Evolutionary conservation across 2,888 invertebrate genomes (phyloP).

Genomic region (Scaptomyza parva): DNA sequence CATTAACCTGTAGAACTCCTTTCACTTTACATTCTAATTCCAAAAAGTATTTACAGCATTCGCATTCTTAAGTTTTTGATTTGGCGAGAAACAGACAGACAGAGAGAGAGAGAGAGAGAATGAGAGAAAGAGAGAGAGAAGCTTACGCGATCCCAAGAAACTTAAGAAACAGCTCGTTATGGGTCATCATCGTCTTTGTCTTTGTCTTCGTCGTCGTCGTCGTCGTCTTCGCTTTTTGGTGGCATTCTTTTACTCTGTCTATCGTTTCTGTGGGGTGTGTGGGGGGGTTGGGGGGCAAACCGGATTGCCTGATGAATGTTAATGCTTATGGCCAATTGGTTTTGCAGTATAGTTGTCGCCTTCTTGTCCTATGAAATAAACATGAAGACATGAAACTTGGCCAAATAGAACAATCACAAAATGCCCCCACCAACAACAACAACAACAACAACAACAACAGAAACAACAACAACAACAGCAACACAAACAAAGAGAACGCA

Average conservation of each 20-base stretch:
- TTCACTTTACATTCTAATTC: conserved; percentile 80
- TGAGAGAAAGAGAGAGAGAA: conserved; percentile 25
- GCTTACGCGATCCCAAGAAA: conserved; percentile 37
- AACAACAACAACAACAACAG: too few species aligned
- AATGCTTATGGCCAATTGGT: conserved; percentile 44
- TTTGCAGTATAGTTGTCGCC: not conserved
- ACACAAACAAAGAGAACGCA: not conserved
- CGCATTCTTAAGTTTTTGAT: conserved; percentile 63
- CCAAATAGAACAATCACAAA: conserved; percentile 18
- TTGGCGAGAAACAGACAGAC: conserved; percentile 28
- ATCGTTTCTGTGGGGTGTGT: too few species aligned
- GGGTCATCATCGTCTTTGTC: conserved; percentile 43
- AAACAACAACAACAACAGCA: not conserved
- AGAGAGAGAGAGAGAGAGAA: too few species aligned
- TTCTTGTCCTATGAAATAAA: conserved; percentile 42
- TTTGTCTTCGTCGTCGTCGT: not conserved
- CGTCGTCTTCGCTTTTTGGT: conserved; percentile 9
- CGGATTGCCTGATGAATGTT: conserved; percentile 58
- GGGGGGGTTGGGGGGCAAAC: too few species aligned
- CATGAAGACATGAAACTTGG: conserved; percentile 17
- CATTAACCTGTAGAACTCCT: conserved; percentile 78
- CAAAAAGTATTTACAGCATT: conserved; percentile 66
- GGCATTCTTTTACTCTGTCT: conserved; percentile 39
- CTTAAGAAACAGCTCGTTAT: conserved; percentile 49
- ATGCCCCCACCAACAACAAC: too few species aligned